Evolutionary conservation across 2,888 invertebrate genomes (phyloP), one percentile per base, ranked within the genome.

Genomic region (Tridacna crocea): DNA sequence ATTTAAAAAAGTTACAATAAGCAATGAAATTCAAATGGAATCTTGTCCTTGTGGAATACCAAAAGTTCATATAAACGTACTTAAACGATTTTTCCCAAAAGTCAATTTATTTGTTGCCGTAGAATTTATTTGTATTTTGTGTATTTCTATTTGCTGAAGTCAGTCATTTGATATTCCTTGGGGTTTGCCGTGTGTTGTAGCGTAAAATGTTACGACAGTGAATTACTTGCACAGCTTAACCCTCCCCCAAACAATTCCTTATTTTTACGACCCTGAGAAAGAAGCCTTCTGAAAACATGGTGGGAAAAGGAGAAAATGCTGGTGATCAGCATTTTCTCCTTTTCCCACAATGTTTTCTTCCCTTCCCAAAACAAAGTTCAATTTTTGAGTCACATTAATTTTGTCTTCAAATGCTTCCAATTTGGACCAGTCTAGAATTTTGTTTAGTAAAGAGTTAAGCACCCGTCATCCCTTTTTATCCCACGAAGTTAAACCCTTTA

Each of bases 91-190:
- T 70, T 51, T 70, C 19, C 11, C 24, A 26, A 51, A 70, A 70
- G 70, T 70, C 48, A 70, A 70, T 70, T 70, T 70, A 70, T 51
- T 51, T 70, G 24, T 22, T 24, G 47, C 26, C 51, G 24, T 15
- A n/a, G 24, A 24, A 70, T 51, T 70, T 51, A 70, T 70, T 70
- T 70, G 48, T n/a, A 70, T 70, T 51, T 51, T 51, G 70, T 70
- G 46, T 48, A 36, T n/a, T 51, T 12, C n/a, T 66, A 46, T 66
- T 66, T 66, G 66, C 22, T 27, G 24, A 66, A 66, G 66, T 66
- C 66, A 66, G 66, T 66, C 66, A 46, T 66, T 66, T 46, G 19
- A 22, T 19, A 46, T 10, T 15, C 66, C 66, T 17, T 19, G 6
- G 66, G 66, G 66, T 55, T 55, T 55, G 19, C 19, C 55, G 55